Evolutionary conservation across 1,140 invertebrate genomes (phyloP).

Genomic region (Ceratosolen solmsi): DNA sequence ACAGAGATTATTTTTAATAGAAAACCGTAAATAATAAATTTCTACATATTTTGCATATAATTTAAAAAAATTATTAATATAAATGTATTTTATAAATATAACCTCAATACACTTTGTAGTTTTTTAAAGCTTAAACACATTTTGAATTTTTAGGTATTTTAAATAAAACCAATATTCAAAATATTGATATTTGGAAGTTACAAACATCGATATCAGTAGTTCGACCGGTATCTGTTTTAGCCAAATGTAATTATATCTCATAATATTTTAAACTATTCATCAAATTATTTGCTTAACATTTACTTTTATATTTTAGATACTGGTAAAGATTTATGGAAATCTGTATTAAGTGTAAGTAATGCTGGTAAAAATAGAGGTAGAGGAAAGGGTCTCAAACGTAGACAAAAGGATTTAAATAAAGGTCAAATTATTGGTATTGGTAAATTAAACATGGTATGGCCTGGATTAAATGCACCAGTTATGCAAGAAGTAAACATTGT

Average conservation of each 20-base stretch:
- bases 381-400: constrained; percentile 84
- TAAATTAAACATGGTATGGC: constrained; percentile 90
- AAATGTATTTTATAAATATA: no score
- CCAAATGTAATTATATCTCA: constrained; percentile 70
- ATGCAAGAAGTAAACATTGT: constrained; percentile 85
- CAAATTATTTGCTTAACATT: background rate
- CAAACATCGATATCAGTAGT: constrained; percentile 50
- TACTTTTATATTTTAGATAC: constrained; percentile 75
- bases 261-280: constrained; percentile 24
- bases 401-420: constrained; percentile 88
- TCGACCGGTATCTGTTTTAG: constrained; percentile 73
- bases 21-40: constrained; percentile 17
- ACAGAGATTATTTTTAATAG: background rate
- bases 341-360: constrained; percentile 95
- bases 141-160: constrained; percentile 44
- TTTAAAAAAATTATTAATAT: no score
- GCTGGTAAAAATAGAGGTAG: constrained; percentile 95
- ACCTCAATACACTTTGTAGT: background rate
- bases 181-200: constrained; percentile 45
- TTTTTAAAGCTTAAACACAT: background rate
- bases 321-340: constrained; percentile 92
- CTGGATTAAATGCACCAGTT: constrained; percentile 90
- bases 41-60: constrained; percentile 13
- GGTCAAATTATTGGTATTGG: constrained; percentile 93
- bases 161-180: background rate